Evolutionary conservation across 1,140 invertebrate species (phyloP), one percentile per base, ranked within the genome.

Genomic region (Drosophila simulans): DNA sequence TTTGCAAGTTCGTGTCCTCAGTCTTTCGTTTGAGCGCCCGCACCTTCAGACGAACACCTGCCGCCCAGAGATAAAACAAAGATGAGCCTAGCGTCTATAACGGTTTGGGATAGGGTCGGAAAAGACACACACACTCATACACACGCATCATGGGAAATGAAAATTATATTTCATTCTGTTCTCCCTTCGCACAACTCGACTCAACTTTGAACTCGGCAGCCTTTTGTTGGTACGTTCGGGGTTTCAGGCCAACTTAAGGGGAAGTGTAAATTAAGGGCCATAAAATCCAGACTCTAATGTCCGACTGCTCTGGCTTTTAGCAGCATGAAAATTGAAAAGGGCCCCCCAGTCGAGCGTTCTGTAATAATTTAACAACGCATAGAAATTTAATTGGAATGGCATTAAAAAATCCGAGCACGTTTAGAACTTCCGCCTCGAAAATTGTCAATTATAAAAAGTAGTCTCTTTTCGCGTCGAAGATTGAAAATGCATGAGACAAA

Each of bases 201-300:
- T 56, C 51, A 70, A 70, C 64, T 71, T 70, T 71, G 43, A 71
- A 70, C 68, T 40, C 68, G 65, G 5, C 34, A 62, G 22, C 56
- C 58, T 75, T 55, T 48, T 59, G 65, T 54, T 51, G 52, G 53
- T 43, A 15, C 37, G 34, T 51, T 69, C 49, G 54, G 42, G 4
- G 34, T 27, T 20, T 43, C n/a, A 27, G 5, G n/a, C 37, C 11
- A 53, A 55, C 49, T 52, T 65, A 64, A 49, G 84, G 83, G 84
- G 84, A 90, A 89, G 84, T 89, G 84, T 89, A 89, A 89, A 89
- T 89, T 89, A 90, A 80, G 73, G 72, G 77, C 65, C 77, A 89
- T 89, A 89, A 89, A 89, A 89, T 53, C 48, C 45, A 35, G 40
- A 10, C 43, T 52, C 65, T 74, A 80, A 77, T 73, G 77, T 66